phyloP scores from a whole-genome alignment of 2,888 invertebrate genomes.

The Drosophila mulleri region DNA sequence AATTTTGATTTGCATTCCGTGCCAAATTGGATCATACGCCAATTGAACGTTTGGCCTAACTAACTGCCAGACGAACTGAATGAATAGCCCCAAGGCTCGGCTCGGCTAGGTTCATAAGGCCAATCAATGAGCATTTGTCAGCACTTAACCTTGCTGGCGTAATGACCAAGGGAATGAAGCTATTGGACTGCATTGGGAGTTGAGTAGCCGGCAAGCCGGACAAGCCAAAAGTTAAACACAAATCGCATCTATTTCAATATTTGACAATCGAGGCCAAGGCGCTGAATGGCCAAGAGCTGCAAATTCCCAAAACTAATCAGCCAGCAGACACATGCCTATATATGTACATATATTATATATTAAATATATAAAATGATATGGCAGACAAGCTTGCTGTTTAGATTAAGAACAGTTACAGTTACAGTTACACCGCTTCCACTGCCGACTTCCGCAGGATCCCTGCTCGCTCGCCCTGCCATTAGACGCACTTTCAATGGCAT shows the following conservation, averaged over 20 bases:
- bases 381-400: constrained; percentile 29
- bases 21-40: constrained; percentile 36
- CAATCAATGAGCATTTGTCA: constrained; percentile 44
- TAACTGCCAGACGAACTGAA: constrained; percentile 1
- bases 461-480: constrained; percentile 34
- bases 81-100: not conserved
- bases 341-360: not conserved
- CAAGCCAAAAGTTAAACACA: constrained; percentile 32
- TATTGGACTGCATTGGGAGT: not conserved
- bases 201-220: constrained; percentile 4
- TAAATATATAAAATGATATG: constrained; percentile 31
- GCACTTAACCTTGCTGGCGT: constrained; percentile 68
- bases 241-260: constrained; percentile 28
- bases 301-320: constrained; percentile 77
- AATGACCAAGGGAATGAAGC: constrained; percentile 27
- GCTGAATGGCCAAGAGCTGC: constrained; percentile 34
- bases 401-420: not conserved
- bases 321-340: constrained; percentile 4
- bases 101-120: constrained; percentile 1
- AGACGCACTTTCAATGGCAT: constrained; percentile 64
- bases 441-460: constrained; percentile 7
- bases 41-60: constrained; percentile 29
- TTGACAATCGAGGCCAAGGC: constrained; percentile 43
- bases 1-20: constrained; percentile 69
- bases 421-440: not conserved